Evolutionary conservation across 2,797 vertebrate genomes (phyloP).

Genomic region (Babyrousa celebensis): DNA sequence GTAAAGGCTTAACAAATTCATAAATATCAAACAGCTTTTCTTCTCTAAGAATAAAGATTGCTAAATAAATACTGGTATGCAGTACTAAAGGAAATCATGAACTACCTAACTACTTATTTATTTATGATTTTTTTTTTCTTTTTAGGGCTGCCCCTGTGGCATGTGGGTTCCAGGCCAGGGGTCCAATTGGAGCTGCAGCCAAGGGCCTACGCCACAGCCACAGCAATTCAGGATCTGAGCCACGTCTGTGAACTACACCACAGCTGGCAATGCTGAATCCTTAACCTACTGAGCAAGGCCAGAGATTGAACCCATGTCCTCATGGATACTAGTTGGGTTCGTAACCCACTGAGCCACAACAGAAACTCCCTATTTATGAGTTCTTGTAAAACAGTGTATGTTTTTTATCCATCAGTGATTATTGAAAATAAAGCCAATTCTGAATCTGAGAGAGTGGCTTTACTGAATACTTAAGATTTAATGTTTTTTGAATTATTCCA

Average conservation of each 20-base stretch:
- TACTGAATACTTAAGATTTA: background rate
- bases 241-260: no score
- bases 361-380: background rate
- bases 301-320: no score
- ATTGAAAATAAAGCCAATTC: background rate
- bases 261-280: no score
- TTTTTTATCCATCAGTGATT: background rate
- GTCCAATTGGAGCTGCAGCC: no score
- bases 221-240: no score
- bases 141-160: no score
- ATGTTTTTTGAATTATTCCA: background rate
- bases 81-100: background rate
- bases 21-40: constrained; percentile 30
- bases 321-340: no score
- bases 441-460: constrained; percentile 11
- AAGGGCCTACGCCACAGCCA: no score
- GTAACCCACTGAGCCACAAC: no score
- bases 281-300: no score
- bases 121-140: background rate
- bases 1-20: background rate
- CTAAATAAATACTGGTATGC: background rate
- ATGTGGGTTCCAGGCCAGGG: no score
- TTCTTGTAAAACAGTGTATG: background rate
- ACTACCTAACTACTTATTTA: background rate
- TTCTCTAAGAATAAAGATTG: constrained; percentile 41